Percentiles rank a stretch among this genome's conserved stretches.
These are phyloP conservation scores for Tachyglossus aculeatus DNA, from an alignment of 2,797 vertebrate species.

Conservation along the genomic window DNA sequence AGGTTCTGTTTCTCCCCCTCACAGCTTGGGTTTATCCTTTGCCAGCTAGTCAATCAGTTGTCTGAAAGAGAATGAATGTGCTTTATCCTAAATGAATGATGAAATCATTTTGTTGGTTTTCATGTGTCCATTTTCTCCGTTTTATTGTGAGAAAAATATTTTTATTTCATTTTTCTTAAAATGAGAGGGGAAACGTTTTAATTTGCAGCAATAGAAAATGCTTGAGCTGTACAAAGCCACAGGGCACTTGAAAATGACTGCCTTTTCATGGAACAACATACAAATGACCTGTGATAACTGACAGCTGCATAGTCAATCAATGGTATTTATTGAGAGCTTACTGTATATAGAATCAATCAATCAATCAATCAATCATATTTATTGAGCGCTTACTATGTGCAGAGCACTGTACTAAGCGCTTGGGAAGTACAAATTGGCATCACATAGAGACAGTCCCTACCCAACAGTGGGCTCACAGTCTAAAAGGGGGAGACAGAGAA, in stretches of 20 bases:
- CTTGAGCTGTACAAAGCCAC: conserved; percentile 4
- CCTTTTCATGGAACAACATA: too few species aligned
- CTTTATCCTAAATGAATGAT: conserved; percentile 24
- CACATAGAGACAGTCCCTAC: too few species aligned
- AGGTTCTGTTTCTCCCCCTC: conserved; percentile 16
- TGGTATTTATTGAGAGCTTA: too few species aligned
- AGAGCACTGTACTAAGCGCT: too few species aligned
- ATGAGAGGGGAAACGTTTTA: conserved; percentile 19
- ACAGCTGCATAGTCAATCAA: too few species aligned
- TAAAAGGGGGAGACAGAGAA: too few species aligned
- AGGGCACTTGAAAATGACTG: neutral
- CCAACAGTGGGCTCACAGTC: too few species aligned
- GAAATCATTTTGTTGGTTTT: neutral
- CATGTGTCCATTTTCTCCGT: neutral
- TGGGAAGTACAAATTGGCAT: too few species aligned
- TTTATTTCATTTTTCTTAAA: neutral
- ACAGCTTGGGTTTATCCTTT: conserved; percentile 18
- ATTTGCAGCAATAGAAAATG: neutral
- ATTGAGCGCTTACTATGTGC: too few species aligned
- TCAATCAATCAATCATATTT: too few species aligned
- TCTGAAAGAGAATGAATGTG: conserved; percentile 21
- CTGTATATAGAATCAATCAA: too few species aligned
- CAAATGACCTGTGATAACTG: too few species aligned
- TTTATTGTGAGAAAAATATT: neutral
- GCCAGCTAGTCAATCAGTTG: neutral